These are phyloP conservation scores for Romanomermis culicivorax DNA, from an alignment of 2,888 invertebrate genomes.

Conservation along the genomic window DNA sequence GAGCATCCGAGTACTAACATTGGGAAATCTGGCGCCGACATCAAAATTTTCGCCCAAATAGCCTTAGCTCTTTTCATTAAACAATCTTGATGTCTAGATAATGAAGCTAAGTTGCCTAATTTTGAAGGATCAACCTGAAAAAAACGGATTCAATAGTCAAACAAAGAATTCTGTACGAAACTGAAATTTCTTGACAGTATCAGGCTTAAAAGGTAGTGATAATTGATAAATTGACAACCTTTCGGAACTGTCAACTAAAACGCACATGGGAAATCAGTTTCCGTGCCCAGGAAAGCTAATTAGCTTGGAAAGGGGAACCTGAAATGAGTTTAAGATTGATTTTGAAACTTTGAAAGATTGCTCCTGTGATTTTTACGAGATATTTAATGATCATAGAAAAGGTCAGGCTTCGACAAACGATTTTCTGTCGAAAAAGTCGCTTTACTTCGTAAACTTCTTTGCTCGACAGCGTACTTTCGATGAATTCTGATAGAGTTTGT, in stretches of 20 bases:
- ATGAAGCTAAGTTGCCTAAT: constrained; percentile 44
- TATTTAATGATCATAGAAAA: too few relatives aligned
- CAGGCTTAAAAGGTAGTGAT: too few relatives aligned
- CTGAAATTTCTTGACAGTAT: background rate
- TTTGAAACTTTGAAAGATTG: too few relatives aligned
- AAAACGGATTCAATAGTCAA: background rate
- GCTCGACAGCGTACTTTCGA: constrained; percentile 36
- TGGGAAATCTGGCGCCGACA: constrained; percentile 50
- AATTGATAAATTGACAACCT: too few relatives aligned
- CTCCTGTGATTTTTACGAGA: too few relatives aligned
- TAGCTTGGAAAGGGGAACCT: too few relatives aligned
- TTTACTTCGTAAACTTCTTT: constrained; percentile 34
- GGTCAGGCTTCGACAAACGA: too few relatives aligned
- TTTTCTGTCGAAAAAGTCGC: background rate
- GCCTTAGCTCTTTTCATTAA: constrained; percentile 54
- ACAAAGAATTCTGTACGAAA: background rate
- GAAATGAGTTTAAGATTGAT: too few relatives aligned
- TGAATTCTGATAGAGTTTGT: constrained; percentile 53
- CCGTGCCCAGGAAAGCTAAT: too few relatives aligned
- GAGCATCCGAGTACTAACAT: too few relatives aligned
- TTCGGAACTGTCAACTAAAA: too few relatives aligned
- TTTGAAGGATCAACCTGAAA: constrained; percentile 44
- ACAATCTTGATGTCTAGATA: constrained; percentile 53
- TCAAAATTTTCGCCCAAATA: constrained; percentile 60
- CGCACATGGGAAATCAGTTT: too few relatives aligned